Evolutionary conservation across 2,113 vertebrate genomes (phyloP).

Genomic region (Sphaerodactylus townsendi): DNA sequence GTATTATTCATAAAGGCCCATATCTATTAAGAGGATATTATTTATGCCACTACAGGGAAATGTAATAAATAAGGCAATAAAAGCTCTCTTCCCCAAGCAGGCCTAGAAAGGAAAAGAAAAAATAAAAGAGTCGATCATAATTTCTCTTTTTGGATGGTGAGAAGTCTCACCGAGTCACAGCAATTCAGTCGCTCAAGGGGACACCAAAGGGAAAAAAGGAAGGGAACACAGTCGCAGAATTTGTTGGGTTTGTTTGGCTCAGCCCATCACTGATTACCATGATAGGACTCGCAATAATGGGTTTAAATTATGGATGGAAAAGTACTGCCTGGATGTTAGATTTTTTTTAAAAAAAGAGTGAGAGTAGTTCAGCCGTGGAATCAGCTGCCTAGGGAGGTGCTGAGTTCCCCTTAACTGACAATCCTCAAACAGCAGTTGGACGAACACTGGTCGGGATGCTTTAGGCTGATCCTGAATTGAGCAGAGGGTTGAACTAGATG

Average conservation of each 20-base stretch:
- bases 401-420: no score
- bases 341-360: no score
- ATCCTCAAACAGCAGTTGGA: no score
- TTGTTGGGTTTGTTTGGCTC: not conserved
- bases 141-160: slow-evolving; percentile 41
- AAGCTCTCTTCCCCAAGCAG: slow-evolving; percentile 30
- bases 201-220: slow-evolving; percentile 18
- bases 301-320: not conserved
- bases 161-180: slow-evolving; percentile 26
- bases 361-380: no score
- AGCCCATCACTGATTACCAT: no score
- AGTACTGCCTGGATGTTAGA: no score
- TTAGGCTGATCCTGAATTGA: no score
- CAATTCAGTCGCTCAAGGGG: slow-evolving; percentile 16
- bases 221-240: not conserved
- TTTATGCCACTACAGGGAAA: slow-evolving; percentile 65
- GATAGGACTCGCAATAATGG: not conserved
- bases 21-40: slow-evolving; percentile 69
- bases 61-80: slow-evolving; percentile 63
- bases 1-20: slow-evolving; percentile 70
- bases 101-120: slow-evolving; percentile 30
- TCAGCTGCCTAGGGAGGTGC: no score
- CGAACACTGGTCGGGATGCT: no score
- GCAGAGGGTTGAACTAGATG: no score
- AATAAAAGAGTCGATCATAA: slow-evolving; percentile 22